A percentile compares a stretch with the other conserved stretches of the same genome.
Evolutionary conservation across 2,797 vertebrate genomes (phyloP).

Genomic region (Diglossa cyanea): DNA sequence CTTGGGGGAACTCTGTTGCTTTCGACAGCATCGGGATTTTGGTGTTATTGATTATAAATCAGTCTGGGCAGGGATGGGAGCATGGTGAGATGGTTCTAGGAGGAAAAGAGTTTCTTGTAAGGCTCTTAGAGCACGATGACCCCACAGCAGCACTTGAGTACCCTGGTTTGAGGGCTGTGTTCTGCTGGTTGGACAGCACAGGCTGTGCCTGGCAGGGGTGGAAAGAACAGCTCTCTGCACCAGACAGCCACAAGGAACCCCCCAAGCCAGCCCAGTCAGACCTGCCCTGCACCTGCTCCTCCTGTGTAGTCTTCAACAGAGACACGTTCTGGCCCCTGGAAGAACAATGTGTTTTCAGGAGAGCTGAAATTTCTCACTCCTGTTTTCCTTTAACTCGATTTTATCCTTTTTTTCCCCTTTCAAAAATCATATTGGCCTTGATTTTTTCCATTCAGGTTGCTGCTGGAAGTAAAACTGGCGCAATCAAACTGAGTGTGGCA

Average conservation of each 20-base stretch:
- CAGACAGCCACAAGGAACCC: not conserved
- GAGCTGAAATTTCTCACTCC: not conserved
- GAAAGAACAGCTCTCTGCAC: not conserved
- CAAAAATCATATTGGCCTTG: not conserved
- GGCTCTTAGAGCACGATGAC: not conserved
- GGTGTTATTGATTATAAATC: not conserved
- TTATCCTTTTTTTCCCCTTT: not conserved
- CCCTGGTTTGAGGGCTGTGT: not conserved
- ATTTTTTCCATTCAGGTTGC: not conserved
- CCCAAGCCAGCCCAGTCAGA: not conserved
- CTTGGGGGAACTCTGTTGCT: not conserved
- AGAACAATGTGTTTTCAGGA: not conserved
- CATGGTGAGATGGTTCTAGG: not conserved
- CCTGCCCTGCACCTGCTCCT: not conserved
- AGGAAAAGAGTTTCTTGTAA: not conserved
- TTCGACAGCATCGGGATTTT: not conserved
- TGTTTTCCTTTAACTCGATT: not conserved
- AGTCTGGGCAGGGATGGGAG: not conserved
- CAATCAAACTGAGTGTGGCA: not conserved
- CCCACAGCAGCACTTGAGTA: not conserved
- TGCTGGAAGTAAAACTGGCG: not conserved
- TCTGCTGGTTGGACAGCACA: not conserved
- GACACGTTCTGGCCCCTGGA: not conserved
- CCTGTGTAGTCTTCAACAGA: rapidly evolving
- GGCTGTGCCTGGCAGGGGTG: not conserved